These are phyloP conservation scores for Tapera naevia DNA, from an alignment of 2,797 vertebrate species.

Conservation along the genomic window DNA sequence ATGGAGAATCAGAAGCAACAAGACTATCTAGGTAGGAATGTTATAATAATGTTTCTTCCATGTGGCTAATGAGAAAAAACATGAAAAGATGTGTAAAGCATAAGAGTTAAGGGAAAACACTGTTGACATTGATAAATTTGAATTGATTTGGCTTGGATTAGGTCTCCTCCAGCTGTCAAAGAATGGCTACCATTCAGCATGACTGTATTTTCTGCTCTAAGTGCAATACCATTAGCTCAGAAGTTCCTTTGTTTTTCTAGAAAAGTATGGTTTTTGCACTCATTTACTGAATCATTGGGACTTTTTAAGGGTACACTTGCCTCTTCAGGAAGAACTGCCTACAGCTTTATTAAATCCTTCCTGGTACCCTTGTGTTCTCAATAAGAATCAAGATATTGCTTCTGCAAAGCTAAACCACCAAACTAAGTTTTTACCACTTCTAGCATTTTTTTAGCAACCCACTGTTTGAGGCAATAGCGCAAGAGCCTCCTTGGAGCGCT, in stretches of 20 bases:
- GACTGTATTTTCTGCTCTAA: not conserved
- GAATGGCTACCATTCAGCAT: not conserved
- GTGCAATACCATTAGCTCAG: not conserved
- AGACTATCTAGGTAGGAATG: not conserved
- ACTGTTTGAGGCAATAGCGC: not conserved
- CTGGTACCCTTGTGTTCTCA: not conserved
- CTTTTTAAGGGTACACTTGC: not conserved
- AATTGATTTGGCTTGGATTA: not conserved
- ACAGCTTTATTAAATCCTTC: not conserved
- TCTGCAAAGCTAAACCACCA: not conserved
- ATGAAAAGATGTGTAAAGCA: not conserved
- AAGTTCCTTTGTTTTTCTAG: not conserved
- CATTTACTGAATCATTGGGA: not conserved
- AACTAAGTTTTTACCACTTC: not conserved
- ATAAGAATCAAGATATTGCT: not conserved
- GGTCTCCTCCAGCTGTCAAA: not conserved
- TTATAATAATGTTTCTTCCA: not conserved
- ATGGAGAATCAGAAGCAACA: not conserved
- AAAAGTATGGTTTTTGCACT: not conserved
- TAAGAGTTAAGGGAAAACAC: not conserved
- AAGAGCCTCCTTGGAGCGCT: not conserved
- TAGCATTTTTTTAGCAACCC: not conserved
- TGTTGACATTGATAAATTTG: conserved; percentile 7
- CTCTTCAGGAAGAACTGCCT: not conserved
- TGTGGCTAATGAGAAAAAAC: not conserved